Evolutionary conservation across 2,888 invertebrate genomes (phyloP).

Genomic region (Caenorhabditis macrosperma): DNA sequence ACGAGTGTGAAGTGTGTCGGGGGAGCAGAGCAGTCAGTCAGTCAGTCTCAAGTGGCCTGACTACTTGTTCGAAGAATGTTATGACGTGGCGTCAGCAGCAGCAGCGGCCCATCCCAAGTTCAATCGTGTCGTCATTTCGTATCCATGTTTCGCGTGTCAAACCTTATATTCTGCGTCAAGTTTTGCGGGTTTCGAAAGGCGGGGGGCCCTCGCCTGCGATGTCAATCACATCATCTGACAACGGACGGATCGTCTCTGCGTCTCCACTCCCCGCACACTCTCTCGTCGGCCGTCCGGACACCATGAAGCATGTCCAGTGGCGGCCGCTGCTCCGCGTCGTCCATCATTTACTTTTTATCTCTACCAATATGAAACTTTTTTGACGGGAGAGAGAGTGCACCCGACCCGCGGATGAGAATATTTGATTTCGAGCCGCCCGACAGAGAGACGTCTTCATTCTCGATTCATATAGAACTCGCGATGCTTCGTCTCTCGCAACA

Average conservation of each 20-base stretch:
- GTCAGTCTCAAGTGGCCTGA: conserved; percentile 30
- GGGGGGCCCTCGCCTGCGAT: conserved; percentile 39
- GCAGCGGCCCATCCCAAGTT: background rate
- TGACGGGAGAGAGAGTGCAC: background rate
- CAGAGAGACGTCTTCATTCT: conserved; percentile 17
- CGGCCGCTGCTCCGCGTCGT: background rate
- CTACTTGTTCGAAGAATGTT: conserved; percentile 26
- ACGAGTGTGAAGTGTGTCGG: conserved; percentile 37
- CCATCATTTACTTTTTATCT: conserved; percentile 57
- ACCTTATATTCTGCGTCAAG: conserved; percentile 11
- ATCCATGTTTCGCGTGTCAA: conserved; percentile 16
- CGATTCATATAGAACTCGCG: conserved; percentile 18
- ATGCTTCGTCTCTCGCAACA: background rate
- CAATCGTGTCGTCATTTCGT: too few relatives aligned
- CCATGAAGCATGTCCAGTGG: conserved; percentile 24
- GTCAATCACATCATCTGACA: conserved; percentile 59
- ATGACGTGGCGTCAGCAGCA: conserved; percentile 11
- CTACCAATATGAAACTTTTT: conserved; percentile 23
- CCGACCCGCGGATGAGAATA: conserved; percentile 17
- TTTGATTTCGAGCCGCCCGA: conserved; percentile 21
- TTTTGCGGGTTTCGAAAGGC: conserved; percentile 39
- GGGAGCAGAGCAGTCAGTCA: too few relatives aligned
- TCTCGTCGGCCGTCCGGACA: conserved; percentile 13
- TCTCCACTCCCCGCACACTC: background rate
- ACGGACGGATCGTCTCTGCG: conserved; percentile 15